These are phyloP conservation scores for Hyles euphorbiae DNA, from an alignment of 1,140 invertebrate species.

Conservation along the genomic window DNA sequence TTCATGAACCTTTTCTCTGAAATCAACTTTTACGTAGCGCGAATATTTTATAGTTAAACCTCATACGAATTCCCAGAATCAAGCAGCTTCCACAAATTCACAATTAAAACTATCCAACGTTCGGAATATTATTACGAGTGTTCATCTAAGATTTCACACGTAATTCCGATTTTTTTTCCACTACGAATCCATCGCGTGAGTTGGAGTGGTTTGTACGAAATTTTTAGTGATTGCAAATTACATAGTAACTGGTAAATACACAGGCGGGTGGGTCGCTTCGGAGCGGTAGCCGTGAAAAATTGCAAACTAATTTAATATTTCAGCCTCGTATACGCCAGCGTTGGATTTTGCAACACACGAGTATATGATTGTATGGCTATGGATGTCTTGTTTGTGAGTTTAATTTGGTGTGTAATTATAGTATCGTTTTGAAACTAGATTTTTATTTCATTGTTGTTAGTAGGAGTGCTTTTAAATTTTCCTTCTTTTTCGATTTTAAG, in stretches of 20 bases:
- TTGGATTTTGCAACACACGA: neutral
- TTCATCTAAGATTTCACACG: too few relatives aligned
- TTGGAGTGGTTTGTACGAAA: constrained; percentile 5
- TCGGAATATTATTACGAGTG: constrained; percentile 2
- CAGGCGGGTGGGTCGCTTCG: neutral
- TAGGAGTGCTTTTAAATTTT: too few relatives aligned
- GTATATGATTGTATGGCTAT: neutral
- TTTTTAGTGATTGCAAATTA: constrained; percentile 9
- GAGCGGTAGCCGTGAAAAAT: constrained; percentile 17
- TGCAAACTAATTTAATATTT: constrained; percentile 28
- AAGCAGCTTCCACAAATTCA: too few relatives aligned
- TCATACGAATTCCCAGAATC: too few relatives aligned
- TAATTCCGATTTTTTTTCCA: constrained; percentile 8
- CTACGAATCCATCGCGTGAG: constrained; percentile 10
- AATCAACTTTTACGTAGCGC: too few relatives aligned
- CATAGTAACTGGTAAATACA: constrained; percentile 4
- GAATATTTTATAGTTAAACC: too few relatives aligned
- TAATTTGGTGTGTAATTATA: neutral
- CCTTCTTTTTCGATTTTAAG: too few relatives aligned
- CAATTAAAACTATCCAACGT: constrained; percentile 3
- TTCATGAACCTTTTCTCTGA: too few relatives aligned
- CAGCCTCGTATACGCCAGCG: constrained; percentile 14
- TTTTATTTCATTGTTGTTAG: too few relatives aligned
- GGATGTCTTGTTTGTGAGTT: neutral
- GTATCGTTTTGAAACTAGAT: too few relatives aligned